Base-by-base conservation (phyloP, 2,113 vertebrate species). In the Morone chrysops region DNA sequence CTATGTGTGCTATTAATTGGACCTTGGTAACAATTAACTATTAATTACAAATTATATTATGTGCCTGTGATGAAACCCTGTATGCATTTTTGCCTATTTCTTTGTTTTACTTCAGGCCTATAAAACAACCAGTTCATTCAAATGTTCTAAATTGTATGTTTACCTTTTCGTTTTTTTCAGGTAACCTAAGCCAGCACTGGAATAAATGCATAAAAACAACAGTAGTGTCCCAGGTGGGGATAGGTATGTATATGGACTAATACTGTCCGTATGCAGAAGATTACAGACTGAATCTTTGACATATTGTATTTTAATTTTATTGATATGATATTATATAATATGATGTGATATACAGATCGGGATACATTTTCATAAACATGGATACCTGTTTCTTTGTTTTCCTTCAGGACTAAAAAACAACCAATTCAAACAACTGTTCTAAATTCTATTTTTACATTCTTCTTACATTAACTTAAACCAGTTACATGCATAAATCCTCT, bases 401-500 rank as follows among this genome's bases (percentile, higher is more conserved):
- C 11, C 13, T 50, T 56, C 18, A 16, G n/a, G 18, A 57, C 43
- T 48, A 18, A 40, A 48, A 18, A 65, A 57, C 11, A 70, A 8
- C 13, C 13, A 50, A 62, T 70, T 25, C 4, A 41, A 4, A 25
- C 43, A 61, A 67, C 25, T 51, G 0, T 18, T 59, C 4, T 18
- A 17, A 31, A 57, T 13, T 13, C 6, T 2, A 80, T 77, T 43
- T 63, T 48, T 63, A 54, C 7, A 40, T 40, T 20, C 67, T 68
- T 70, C 38, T n/a, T 69, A 17, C 20, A 4, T 25, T 17, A 76
- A 73, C 40, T 7, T 16, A 67, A 82, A n/a, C 56, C 56, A 72
- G 25, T 31, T 70, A 77, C 38, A 82, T 71, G 18, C 47, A 79
- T 53, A 74, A 81, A 56, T 54, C 62, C 45, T 63, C 7, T 45